A percentile compares a stretch with the other conserved stretches of the same genome.
Conservation (phyloP, 2,888 invertebrate species). For the Drosophila birchii region DNA sequence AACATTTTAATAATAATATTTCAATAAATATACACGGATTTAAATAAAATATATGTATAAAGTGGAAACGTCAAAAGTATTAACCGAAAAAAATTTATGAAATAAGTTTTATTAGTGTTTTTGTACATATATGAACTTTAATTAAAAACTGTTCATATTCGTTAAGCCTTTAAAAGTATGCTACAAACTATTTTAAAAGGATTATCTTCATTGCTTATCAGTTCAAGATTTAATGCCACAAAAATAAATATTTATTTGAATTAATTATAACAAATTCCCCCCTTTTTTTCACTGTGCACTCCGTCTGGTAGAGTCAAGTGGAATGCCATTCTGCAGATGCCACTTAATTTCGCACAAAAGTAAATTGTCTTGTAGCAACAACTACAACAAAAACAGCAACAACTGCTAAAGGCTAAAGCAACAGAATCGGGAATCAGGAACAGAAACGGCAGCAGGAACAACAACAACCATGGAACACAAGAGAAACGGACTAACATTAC, state of each 20-base stretch:
- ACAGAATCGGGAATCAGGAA: conserved; percentile 28
- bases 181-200: background rate
- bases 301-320: conserved; percentile 70
- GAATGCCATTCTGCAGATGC: conserved; percentile 80
- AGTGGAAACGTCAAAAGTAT: no score
- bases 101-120: no score
- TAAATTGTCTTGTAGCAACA: conserved; percentile 83
- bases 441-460: conserved; percentile 35
- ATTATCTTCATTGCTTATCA: background rate
- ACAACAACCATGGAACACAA: conserved; percentile 62
- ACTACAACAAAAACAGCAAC: conserved; percentile 54
- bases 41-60: background rate
- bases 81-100: no score
- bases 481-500: conserved; percentile 75
- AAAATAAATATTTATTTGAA: no score
- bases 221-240: no score
- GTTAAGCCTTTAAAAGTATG: background rate
- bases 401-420: conserved; percentile 11
- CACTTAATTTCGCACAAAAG: conserved; percentile 83
- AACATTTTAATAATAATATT: background rate
- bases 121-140: background rate
- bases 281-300: conserved; percentile 1
- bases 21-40: background rate
- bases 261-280: fast-evolving
- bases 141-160: fast-evolving